These are phyloP conservation scores for Chaetodon trifasciatus DNA, from an alignment of 2,797 vertebrate species.

Conservation along the genomic window DNA sequence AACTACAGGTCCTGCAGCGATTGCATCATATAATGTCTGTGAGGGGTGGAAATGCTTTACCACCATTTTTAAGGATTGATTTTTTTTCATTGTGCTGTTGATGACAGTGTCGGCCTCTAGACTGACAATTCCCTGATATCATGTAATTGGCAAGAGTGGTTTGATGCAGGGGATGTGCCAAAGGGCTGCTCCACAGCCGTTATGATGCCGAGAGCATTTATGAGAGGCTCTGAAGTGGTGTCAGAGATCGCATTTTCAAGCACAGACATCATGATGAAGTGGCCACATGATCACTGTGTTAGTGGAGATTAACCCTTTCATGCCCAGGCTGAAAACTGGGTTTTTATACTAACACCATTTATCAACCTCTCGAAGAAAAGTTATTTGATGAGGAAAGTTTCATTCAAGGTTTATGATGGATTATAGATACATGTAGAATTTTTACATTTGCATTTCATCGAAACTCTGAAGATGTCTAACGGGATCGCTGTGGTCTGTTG, in stretches of 20 bases:
- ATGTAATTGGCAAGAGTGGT: slow-evolving; percentile 31
- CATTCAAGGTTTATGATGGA: not conserved
- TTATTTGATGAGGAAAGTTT: not conserved
- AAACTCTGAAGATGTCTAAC: too few species aligned
- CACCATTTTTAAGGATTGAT: not conserved
- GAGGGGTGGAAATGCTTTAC: not conserved
- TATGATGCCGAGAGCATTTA: slow-evolving; percentile 10
- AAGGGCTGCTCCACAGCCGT: not conserved
- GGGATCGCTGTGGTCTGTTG: too few species aligned
- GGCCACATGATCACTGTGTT: slow-evolving; percentile 8
- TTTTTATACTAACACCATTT: not conserved
- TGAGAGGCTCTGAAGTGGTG: slow-evolving; percentile 25
- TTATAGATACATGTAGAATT: not conserved
- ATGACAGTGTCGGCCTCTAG: not conserved
- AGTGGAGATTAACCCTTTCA: not conserved
- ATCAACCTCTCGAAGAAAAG: not conserved
- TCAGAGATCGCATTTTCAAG: slow-evolving; percentile 20
- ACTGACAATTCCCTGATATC: not conserved
- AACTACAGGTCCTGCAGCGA: not conserved
- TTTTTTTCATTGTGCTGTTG: slow-evolving; percentile 3
- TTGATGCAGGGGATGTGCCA: slow-evolving; percentile 6
- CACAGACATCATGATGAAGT: slow-evolving; percentile 8
- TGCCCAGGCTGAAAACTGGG: not conserved
- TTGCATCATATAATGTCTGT: not conserved
- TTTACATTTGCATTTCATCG: too few species aligned